Percentiles rank a stretch among this genome's conserved stretches.
phyloP scores from a whole-genome alignment of 1,140 invertebrate species.

The Drosophila novamexicana region DNA sequence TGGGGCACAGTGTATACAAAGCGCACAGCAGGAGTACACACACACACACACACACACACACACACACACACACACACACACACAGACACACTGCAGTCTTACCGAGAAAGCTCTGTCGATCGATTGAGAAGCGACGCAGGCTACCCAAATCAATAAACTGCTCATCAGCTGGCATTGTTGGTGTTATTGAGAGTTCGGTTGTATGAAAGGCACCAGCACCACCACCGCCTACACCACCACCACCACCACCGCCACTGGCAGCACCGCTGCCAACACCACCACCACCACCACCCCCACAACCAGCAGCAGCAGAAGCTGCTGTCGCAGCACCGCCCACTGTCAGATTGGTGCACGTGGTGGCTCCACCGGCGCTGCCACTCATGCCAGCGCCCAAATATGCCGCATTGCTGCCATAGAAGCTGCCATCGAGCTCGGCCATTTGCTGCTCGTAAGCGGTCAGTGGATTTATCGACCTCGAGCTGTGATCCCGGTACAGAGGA shows the following conservation, averaged over 20 bases:
- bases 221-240: constrained; percentile 25
- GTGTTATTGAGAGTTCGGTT: constrained; percentile 80
- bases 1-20: not conserved
- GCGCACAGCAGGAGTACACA: not conserved
- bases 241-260: constrained; percentile 12
- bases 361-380: constrained; percentile 69
- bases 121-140: constrained; percentile 81
- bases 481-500: constrained; percentile 75
- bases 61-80: too few relatives aligned
- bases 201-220: constrained; percentile 66
- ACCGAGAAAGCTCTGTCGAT: constrained; percentile 84
- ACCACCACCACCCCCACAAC: not conserved
- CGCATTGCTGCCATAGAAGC: constrained; percentile 77
- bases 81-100: constrained; percentile 38
- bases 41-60: too few relatives aligned
- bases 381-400: constrained; percentile 70
- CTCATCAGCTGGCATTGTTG: constrained; percentile 77
- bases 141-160: constrained; percentile 83
- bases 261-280: constrained; percentile 1
- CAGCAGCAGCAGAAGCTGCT: constrained; percentile 23
- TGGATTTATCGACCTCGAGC: constrained; percentile 81
- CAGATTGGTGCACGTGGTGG: constrained; percentile 69
- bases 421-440: constrained; percentile 80
- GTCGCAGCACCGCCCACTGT: constrained; percentile 47
- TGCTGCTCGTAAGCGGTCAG: constrained; percentile 79